These are phyloP conservation scores for Phalacrocorax pelagicus DNA, from an alignment of 2,113 vertebrate genomes.

Conservation along the genomic window DNA sequence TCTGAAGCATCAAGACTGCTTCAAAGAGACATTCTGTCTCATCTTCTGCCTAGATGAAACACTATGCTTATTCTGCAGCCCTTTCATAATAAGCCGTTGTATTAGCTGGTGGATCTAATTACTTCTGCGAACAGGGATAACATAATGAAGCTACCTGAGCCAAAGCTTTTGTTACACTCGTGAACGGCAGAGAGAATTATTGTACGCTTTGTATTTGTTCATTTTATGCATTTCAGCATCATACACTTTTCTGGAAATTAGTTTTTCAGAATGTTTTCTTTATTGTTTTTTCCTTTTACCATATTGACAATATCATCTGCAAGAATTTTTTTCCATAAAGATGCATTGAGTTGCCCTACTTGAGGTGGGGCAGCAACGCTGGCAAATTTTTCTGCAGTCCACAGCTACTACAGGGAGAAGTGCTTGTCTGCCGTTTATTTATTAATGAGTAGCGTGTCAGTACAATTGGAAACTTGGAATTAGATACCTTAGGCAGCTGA, in stretches of 20 bases:
- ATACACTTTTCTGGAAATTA: neutral
- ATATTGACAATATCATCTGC: neutral
- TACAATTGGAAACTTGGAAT: neutral
- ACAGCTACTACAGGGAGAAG: neutral
- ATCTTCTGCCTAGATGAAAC: neutral
- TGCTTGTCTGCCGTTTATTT: neutral
- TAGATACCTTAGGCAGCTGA: neutral
- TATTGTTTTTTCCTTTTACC: neutral
- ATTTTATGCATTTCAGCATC: neutral
- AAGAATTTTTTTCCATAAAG: neutral
- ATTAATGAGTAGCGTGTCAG: neutral
- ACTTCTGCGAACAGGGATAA: neutral
- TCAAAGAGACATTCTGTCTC: conserved; percentile 28
- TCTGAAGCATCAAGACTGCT: conserved; percentile 15
- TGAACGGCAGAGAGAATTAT: neutral
- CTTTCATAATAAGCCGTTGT: neutral
- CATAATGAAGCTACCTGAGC: neutral
- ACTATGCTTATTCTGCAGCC: neutral
- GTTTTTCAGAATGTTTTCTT: neutral
- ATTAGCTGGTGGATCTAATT: neutral
- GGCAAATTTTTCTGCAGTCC: neutral
- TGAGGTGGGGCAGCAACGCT: neutral
- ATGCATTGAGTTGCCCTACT: neutral
- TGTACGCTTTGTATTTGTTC: neutral
- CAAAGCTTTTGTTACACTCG: neutral